Percentiles rank a stretch among this genome's conserved stretches.
phyloP scores from a whole-genome alignment of 2,113 vertebrate genomes.

The Malurus elegans region DNA sequence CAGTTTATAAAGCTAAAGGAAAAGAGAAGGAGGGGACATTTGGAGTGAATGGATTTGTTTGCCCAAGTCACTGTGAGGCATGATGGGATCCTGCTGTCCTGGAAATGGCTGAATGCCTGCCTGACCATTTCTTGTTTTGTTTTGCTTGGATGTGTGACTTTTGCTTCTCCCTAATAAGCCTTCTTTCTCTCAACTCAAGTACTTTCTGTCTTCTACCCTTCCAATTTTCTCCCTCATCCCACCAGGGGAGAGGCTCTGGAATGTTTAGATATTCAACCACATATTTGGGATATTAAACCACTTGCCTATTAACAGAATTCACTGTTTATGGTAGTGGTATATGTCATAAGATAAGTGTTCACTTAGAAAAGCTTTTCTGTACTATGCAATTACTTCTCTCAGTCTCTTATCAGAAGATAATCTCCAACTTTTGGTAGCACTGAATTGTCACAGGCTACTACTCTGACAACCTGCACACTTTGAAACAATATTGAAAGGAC shows the following conservation, averaged over 20 bases:
- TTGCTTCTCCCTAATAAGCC: neutral
- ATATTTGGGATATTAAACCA: no score
- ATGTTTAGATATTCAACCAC: neutral
- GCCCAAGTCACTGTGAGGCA: rapidly evolving
- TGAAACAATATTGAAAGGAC: neutral
- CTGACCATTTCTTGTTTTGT: neutral
- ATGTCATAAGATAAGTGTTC: neutral
- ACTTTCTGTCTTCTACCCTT: neutral
- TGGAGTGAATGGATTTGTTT: neutral
- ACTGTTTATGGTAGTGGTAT: neutral
- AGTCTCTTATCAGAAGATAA: neutral
- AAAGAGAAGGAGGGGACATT: neutral
- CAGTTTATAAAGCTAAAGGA: neutral
- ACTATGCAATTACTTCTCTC: neutral
- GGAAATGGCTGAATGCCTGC: neutral
- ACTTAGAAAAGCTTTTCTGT: neutral
- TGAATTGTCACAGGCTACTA: neutral
- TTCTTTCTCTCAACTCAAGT: neutral
- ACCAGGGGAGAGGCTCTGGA: neutral
- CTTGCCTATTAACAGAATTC: neutral
- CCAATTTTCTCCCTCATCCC: neutral
- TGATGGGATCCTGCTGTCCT: neutral
- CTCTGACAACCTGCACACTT: neutral
- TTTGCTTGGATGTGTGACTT: neutral
- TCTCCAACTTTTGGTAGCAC: neutral